These are phyloP conservation scores for Cyclopterus lumpus DNA, from an alignment of 2,797 vertebrate genomes.

Conservation along the genomic window DNA sequence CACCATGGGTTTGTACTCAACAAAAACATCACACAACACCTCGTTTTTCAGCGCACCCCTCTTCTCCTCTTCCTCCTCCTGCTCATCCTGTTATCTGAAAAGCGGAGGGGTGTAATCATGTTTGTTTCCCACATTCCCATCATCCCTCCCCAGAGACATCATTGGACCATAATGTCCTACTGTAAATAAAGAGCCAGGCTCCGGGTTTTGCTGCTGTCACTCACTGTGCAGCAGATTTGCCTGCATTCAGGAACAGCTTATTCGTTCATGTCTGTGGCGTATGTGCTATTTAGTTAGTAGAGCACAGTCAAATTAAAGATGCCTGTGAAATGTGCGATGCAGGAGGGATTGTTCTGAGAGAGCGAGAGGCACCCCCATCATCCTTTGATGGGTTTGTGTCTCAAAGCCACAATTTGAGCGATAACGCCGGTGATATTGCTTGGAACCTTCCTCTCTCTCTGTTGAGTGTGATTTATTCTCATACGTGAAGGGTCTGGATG, in stretches of 20 bases:
- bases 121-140: constrained; percentile 79
- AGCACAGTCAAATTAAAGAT: constrained; percentile 64
- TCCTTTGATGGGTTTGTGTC: constrained; percentile 46
- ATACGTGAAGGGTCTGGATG: constrained; percentile 50
- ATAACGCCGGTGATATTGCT: constrained; percentile 44
- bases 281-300: constrained; percentile 61
- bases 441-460: constrained; percentile 42
- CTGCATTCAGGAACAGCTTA: constrained; percentile 49
- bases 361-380: constrained; percentile 32
- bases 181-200: constrained; percentile 76
- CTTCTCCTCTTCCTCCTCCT: constrained; percentile 18
- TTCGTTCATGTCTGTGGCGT: constrained; percentile 49
- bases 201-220: constrained; percentile 63
- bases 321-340: constrained; percentile 45
- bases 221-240: constrained; percentile 56
- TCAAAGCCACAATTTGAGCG: constrained; percentile 47
- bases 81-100: constrained; percentile 71
- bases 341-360: constrained; percentile 49
- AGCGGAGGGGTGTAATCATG: constrained; percentile 74
- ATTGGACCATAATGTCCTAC: constrained; percentile 75
- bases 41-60: constrained; percentile 49
- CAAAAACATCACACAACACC: constrained; percentile 72
- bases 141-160: constrained; percentile 70
- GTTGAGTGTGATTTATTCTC: constrained; percentile 57
- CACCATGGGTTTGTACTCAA: constrained; percentile 62